Evolutionary conservation across 2,888 invertebrate genomes (phyloP).

Genomic region (Neelides folsomi): DNA sequence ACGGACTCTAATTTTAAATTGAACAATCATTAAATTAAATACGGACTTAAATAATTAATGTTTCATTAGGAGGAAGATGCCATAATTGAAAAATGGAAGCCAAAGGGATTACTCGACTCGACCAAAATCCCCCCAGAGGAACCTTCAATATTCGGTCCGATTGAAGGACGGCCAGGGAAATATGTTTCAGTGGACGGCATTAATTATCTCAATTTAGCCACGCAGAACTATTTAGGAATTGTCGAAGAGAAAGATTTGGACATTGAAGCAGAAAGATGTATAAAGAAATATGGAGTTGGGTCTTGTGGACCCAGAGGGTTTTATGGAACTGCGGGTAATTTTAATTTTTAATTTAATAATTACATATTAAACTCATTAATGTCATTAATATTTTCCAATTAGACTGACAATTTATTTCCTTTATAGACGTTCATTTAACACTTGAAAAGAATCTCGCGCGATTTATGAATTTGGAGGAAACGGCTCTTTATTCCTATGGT

Average conservation of each 20-base stretch:
- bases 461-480: slow-evolving; percentile 76
- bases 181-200: slow-evolving; percentile 42
- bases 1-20: too few species aligned
- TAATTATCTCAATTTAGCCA: slow-evolving; percentile 60
- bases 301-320: slow-evolving; percentile 95
- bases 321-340: slow-evolving; percentile 75
- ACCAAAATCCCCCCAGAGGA: background rate
- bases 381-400: too few species aligned
- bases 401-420: slow-evolving; percentile 8
- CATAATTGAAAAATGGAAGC: too few species aligned
- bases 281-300: slow-evolving; percentile 87
- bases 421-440: slow-evolving; percentile 67
- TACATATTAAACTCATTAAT: background rate
- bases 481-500: slow-evolving; percentile 89
- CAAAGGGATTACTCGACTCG: background rate
- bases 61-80: too few species aligned
- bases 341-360: background rate
- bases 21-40: too few species aligned
- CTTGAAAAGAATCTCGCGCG: slow-evolving; percentile 71
- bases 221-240: slow-evolving; percentile 66
- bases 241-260: slow-evolving; percentile 62
- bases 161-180: slow-evolving; percentile 36
- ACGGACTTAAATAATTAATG: too few species aligned
- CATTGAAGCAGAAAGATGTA: slow-evolving; percentile 56
- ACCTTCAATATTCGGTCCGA: slow-evolving; percentile 14